Evolutionary conservation across 1,140 invertebrate genomes (phyloP), one percentile per base, ranked within the genome.

Genomic region (Metaphire vulgaris): DNA sequence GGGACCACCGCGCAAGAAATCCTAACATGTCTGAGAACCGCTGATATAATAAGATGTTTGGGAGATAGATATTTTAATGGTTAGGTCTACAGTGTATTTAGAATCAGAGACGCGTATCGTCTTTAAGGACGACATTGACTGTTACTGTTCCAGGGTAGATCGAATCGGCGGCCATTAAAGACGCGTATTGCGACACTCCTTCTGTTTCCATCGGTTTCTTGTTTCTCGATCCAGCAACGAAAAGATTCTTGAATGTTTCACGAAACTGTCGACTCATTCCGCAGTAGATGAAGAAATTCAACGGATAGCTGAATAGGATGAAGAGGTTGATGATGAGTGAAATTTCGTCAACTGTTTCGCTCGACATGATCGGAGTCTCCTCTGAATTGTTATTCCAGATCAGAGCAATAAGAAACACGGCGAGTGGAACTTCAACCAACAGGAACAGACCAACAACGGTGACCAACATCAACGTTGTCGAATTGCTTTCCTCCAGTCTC

Each of bases 381-480:
- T 6, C 6, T 12, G 6, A 12, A 34, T 75, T 65, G 41, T 76
- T 66, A n/a, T n/a, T n/a, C n/a, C 67, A 34, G 64, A 76, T 28
- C 26, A 76, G 65, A 33, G 30, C 72, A 68, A 78, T n/a, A n/a
- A 77, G 34, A 56, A 79, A 33, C 26, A 56, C 67, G n/a, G 74
- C 41, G 6, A 56, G 78, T 16, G 78, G 78, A 30, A 79, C 33
- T 67, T 79, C 78, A 14, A 79, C 78, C 12, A 79, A 15, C 15
- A 79, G 73, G 67, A 79, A 77, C 28, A 79, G 21, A 12, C 70
- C 72, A 15, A 79, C 78, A 15, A 79, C 78, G 2, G 68, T 92
- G 32, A 96, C 94, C 1, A 96, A 86, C 94, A 96, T 96, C 2
- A 95, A 84, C 0, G 93, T 95, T 1, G 93, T 96, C 81, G 92